phyloP scores from a whole-genome alignment of 2,113 vertebrate genomes.

The Neomonachus schauinslandi region DNA sequence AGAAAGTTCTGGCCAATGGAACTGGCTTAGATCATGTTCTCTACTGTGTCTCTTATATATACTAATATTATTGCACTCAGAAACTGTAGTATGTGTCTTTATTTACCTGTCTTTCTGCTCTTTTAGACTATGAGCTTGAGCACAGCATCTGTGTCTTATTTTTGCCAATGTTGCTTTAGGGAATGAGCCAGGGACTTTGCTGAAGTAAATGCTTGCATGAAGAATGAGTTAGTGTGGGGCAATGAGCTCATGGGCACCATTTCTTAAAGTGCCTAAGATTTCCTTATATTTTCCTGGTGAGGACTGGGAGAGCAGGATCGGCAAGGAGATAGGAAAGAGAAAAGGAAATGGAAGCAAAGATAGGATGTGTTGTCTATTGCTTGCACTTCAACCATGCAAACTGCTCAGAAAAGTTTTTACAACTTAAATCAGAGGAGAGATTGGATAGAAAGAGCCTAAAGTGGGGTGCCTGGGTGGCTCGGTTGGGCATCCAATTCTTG shows the following conservation, averaged over 20 bases:
- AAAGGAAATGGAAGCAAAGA: not conserved
- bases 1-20: not conserved
- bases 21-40: not conserved
- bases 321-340: not conserved
- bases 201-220: conserved; percentile 26
- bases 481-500: not conserved
- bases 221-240: not conserved
- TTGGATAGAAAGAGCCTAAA: not conserved
- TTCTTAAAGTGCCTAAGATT: not conserved
- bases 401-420: conserved; percentile 7
- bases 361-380: not conserved
- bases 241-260: not conserved
- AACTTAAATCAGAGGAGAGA: not conserved
- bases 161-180: not conserved
- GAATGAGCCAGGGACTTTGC: not conserved
- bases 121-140: not conserved
- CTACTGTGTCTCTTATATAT: not conserved
- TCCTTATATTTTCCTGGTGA: conserved; percentile 38
- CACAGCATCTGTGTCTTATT: not conserved
- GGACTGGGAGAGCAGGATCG: not conserved
- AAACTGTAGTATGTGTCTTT: not conserved
- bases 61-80: not conserved
- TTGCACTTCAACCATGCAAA: not conserved
- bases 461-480: not conserved
- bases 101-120: not conserved